Evolutionary conservation across 2,797 vertebrate species (phyloP).

Genomic region (Merluccius polli): DNA sequence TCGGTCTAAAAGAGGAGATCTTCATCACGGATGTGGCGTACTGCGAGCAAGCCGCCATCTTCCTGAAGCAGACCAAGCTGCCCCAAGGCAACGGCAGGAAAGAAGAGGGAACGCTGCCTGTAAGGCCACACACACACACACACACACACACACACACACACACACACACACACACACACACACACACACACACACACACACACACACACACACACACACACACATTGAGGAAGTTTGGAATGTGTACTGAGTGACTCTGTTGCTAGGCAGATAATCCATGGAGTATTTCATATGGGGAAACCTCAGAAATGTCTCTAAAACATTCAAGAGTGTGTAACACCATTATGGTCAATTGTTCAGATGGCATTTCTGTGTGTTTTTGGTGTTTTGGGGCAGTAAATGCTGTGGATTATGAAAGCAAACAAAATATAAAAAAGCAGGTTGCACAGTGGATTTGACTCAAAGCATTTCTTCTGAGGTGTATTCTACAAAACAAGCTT

Average conservation of each 20-base stretch:
- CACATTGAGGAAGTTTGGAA: background rate
- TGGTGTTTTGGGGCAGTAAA: too few relatives aligned
- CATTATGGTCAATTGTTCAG: too few relatives aligned
- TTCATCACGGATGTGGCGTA: slow-evolving; percentile 84
- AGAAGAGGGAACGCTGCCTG: slow-evolving; percentile 74
- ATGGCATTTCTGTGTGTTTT: too few relatives aligned
- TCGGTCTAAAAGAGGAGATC: slow-evolving; percentile 66
- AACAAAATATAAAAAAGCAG: too few relatives aligned
- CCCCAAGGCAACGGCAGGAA: slow-evolving; percentile 59
- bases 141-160: background rate
- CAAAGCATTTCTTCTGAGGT: background rate
- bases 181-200: too few relatives aligned
- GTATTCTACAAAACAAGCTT: background rate
- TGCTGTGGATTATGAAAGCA: too few relatives aligned
- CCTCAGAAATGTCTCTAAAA: background rate
- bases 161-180: background rate
- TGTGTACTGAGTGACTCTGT: background rate
- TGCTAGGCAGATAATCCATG: background rate
- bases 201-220: background rate
- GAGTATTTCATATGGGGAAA: background rate
- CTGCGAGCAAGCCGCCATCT: slow-evolving; percentile 81
- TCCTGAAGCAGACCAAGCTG: slow-evolving; percentile 74
- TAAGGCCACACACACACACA: slow-evolving; percentile 57
- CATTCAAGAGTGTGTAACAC: background rate
- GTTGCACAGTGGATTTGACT: background rate